Conservation (phyloP, 2,888 invertebrate genomes). For the Pheosia tremula region DNA sequence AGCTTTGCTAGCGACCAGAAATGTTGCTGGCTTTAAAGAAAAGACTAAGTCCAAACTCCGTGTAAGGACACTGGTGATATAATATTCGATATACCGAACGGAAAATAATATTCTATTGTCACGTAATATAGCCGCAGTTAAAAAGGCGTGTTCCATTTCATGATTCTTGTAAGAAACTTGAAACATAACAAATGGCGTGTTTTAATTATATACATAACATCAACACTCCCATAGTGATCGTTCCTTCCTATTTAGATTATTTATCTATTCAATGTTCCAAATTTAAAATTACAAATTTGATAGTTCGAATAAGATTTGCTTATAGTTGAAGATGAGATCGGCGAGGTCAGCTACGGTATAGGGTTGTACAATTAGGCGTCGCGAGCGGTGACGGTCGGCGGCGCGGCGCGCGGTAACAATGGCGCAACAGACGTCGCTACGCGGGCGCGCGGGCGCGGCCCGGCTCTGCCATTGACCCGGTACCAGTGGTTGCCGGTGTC, state of each 20-base stretch:
- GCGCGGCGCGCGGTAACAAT: conserved; percentile 44
- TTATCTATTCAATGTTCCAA: background rate
- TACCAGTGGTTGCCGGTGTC: conserved; percentile 8
- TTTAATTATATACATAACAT: no score
- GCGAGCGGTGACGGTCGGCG: conserved; percentile 12
- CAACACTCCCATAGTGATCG: no score
- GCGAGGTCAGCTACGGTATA: conserved; percentile 67
- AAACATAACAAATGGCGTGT: no score
- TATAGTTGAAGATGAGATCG: conserved; percentile 46
- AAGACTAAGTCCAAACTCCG: no score
- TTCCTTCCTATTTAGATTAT: background rate
- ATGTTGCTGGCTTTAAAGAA: background rate
- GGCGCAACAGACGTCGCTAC: conserved; percentile 42
- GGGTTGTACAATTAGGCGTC: conserved; percentile 40
- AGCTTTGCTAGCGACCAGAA: background rate
- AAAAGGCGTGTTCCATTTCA: no score
- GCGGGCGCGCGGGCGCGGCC: background rate
- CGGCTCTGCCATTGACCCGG: conserved; percentile 13
- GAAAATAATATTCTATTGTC: no score
- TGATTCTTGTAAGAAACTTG: no score
- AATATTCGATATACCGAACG: no score
- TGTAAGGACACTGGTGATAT: no score
- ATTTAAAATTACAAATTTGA: background rate
- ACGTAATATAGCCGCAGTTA: no score
- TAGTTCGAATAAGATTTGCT: conserved; percentile 39